These are phyloP conservation scores for Eublepharis macularius DNA, from an alignment of 2,113 vertebrate genomes.

Conservation along the genomic window DNA sequence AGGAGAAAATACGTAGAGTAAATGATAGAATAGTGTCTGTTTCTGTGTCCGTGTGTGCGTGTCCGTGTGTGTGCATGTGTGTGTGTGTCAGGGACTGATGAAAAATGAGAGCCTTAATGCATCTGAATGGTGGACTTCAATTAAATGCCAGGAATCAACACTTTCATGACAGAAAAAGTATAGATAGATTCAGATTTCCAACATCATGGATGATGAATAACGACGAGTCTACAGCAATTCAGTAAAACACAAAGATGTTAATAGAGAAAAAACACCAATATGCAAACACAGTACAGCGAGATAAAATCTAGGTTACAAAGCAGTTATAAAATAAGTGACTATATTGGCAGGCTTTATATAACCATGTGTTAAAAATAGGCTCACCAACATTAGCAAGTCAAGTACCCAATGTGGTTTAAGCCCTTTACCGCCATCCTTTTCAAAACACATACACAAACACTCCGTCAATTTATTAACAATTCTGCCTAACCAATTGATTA, in stretches of 20 bases:
- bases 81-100: constrained; percentile 25
- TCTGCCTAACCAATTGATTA: no score
- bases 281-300: not conserved
- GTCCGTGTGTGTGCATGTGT: no score
- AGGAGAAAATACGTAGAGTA: constrained; percentile 42
- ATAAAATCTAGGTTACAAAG: not conserved
- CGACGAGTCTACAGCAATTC: not conserved
- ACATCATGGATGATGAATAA: not conserved
- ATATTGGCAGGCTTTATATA: not conserved
- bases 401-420: no score
- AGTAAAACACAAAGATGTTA: not conserved
- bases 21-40: constrained; percentile 15
- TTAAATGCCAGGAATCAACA: constrained; percentile 17
- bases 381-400: no score
- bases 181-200: not conserved
- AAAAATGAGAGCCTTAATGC: constrained; percentile 10
- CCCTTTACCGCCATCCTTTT: no score
- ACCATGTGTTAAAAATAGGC: not conserved
- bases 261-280: not conserved
- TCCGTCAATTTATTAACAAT: no score
- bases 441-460: no score
- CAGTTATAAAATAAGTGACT: constrained; percentile 29
- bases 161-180: not conserved
- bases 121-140: not conserved
- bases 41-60: no score